Base-by-base conservation (phyloP, 2,797 vertebrate genomes). In the Pseudomugil tenellus region DNA sequence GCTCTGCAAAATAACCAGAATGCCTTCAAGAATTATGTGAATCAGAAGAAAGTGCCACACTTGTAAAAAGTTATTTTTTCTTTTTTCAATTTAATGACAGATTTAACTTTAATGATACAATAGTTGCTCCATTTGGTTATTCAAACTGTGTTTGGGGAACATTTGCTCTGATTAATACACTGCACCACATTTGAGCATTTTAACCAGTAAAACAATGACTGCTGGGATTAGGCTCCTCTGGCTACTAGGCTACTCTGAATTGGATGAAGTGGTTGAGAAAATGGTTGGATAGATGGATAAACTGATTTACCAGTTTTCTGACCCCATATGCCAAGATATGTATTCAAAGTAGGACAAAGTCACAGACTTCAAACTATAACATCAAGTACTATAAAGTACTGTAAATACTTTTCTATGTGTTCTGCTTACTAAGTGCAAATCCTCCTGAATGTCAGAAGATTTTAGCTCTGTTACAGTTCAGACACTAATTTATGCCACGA, bases 11-110 rank as follows among this genome's bases (percentile, higher is more conserved):
- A 41, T 8, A 29, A 32, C 49, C 57, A 12, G 2, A 65, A 19
- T 13, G 21, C 9, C 39, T 53, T 64, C 64, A 48, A 58, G 28
- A 73, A 51, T 23, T 29, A 62, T 17, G 14, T 1, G 6, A 54
- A 54, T 74, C 51, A 77, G 68, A 54, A 60, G 7, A 74, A 65
- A 48, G 17, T 2, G 4, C 29, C 17, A 0, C 16, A 25, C 4
- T 14, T 11, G 23, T 43, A 12, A 39, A 39, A 13, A 23, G 23
- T 51, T 49, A 11, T 46, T 46, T 23, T 65, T 48, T 29, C 29
- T 6, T 29, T n/a, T n/a, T n/a, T n/a, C n/a, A 63, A 61, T 7
- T 10, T 2, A 43, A 52, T 53, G 10, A 21, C 13, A 26, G 21
- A 59, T 34, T 39, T 48, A 26, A 39, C 31, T 58, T 21, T 41